Conservation (phyloP, 2,888 invertebrate species). For the Ctenicera cuprea region DNA sequence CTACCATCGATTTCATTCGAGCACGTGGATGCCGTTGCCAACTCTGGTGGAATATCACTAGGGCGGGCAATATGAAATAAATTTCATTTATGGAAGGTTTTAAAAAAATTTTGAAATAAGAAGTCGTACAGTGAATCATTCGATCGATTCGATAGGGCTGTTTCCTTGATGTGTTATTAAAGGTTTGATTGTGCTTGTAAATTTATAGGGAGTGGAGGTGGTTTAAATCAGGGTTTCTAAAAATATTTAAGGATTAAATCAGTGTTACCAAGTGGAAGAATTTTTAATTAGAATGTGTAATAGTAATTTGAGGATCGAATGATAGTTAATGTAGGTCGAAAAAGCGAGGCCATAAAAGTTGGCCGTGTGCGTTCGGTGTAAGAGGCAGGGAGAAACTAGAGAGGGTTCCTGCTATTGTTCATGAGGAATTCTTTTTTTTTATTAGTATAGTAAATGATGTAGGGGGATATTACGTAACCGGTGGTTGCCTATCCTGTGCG, state of each 20-base stretch:
- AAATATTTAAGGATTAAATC: not conserved
- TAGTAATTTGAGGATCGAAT: not conserved
- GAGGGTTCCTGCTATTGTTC: conserved; percentile 37
- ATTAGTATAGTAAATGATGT: conserved; percentile 65
- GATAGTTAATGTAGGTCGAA: not conserved
- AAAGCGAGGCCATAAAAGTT: not conserved
- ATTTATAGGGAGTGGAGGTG: too few relatives aligned
- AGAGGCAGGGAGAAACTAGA: conserved; percentile 17
- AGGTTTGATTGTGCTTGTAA: too few relatives aligned
- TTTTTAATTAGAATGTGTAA: not conserved
- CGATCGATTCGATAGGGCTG: too few relatives aligned
- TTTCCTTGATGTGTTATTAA: too few relatives aligned
- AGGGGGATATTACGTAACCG: conserved; percentile 68
- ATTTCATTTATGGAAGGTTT: not conserved
- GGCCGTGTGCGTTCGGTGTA: not conserved
- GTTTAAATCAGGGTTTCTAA: too few relatives aligned
- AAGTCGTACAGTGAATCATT: too few relatives aligned
- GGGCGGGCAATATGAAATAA: conserved; percentile 21
- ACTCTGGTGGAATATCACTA: conserved; percentile 47
- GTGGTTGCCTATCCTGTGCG: conserved; percentile 65
- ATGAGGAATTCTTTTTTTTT: conserved; percentile 38
- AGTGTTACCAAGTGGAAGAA: not conserved
- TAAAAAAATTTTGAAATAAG: too few relatives aligned
- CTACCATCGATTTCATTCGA: conserved; percentile 56
- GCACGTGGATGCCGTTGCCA: conserved; percentile 50